phyloP scores from a whole-genome alignment of 2,113 vertebrate species.

The Engystomops pustulosus region DNA sequence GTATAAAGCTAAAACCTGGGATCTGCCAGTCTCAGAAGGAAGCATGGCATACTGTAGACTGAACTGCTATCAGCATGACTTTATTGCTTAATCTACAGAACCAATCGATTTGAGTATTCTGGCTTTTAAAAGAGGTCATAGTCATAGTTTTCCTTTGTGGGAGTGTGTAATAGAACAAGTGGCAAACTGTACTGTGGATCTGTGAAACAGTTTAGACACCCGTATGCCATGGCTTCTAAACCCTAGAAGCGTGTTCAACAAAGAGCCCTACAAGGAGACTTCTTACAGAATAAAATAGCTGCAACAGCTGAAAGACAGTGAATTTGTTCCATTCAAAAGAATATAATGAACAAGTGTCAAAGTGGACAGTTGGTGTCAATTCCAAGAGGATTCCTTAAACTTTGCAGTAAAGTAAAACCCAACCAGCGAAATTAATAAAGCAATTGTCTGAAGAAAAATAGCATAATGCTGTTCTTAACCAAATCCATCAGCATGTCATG shows the following conservation, averaged over 20 bases:
- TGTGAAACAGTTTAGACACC: conserved; percentile 49
- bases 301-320: conserved; percentile 68
- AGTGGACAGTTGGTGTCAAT: conserved; percentile 67
- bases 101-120: conserved; percentile 53
- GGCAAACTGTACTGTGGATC: conserved; percentile 23
- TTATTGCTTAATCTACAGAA: conserved; percentile 49
- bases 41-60: conserved; percentile 3
- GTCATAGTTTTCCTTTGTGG: conserved; percentile 36
- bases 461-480: conserved; percentile 54
- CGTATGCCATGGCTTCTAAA: conserved; percentile 46
- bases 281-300: conserved; percentile 62
- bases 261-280: conserved; percentile 49
- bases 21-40: conserved; percentile 50
- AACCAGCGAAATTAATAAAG: conserved; percentile 59
- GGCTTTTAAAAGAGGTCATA: conserved; percentile 48
- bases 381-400: conserved; percentile 68
- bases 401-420: conserved; percentile 59
- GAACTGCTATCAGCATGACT: conserved; percentile 16
- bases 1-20: no score
- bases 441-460: conserved; percentile 62
- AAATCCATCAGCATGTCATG: conserved; percentile 57
- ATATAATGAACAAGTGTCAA: conserved; percentile 67
- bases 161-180: conserved; percentile 43
- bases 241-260: conserved; percentile 55
- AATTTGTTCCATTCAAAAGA: conserved; percentile 66